Evolutionary conservation across 2,797 vertebrate species (phyloP).

Genomic region (Eulemur coronatus): DNA sequence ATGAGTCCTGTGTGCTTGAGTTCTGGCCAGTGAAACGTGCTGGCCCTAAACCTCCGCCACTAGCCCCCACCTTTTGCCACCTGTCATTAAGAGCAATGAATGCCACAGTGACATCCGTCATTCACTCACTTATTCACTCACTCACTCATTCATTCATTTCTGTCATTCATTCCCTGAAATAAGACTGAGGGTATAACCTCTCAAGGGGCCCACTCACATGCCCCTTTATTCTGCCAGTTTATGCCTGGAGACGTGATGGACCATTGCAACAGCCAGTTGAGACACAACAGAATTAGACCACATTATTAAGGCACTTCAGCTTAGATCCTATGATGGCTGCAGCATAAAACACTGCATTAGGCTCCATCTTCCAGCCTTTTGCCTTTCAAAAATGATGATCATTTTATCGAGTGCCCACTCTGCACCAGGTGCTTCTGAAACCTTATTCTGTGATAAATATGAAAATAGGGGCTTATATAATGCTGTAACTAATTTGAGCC

Average conservation of each 20-base stretch:
- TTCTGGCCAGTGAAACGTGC: neutral
- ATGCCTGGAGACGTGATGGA: neutral
- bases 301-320: neutral
- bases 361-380: neutral
- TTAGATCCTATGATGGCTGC: neutral
- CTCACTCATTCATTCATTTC: neutral
- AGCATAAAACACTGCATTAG: neutral
- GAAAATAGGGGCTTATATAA: constrained; percentile 19
- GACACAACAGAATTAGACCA: neutral
- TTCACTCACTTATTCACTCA: neutral
- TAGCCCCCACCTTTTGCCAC: neutral
- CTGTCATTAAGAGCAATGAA: neutral
- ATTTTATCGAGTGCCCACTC: neutral
- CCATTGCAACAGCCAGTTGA: neutral
- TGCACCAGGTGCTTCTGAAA: neutral
- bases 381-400: neutral
- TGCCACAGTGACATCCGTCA: neutral
- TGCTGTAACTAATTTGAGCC: constrained; percentile 9
- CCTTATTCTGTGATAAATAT: neutral
- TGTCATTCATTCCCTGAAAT: neutral
- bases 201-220: neutral
- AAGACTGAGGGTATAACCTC: neutral
- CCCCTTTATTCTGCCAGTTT: neutral
- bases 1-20: neutral
- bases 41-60: neutral